A percentile compares a stretch with the other conserved stretches of the same genome.
Conservation (phyloP, 2,888 invertebrate genomes). For the Lissonota sp. region DNA sequence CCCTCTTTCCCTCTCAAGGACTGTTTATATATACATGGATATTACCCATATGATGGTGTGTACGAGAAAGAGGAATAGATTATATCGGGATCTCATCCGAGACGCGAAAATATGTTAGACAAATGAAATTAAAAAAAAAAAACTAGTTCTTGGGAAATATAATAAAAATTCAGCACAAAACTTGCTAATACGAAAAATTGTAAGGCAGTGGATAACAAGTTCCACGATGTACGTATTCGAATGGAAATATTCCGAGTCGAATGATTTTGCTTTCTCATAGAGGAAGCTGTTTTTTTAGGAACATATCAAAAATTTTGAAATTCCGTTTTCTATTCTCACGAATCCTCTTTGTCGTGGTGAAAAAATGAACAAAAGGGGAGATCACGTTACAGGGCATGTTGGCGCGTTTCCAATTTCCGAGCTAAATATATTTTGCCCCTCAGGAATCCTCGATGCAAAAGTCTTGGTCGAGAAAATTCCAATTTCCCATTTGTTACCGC, state of each 20-base stretch:
- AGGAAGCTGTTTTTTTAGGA: too few relatives aligned
- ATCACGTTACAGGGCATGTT: conserved; percentile 75
- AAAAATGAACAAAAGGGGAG: conserved; percentile 3
- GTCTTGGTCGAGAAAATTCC: too few relatives aligned
- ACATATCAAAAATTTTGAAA: neutral
- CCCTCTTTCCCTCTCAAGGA: conserved; percentile 14
- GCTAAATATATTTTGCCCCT: conserved; percentile 71
- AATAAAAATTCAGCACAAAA: neutral
- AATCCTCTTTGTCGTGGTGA: neutral
- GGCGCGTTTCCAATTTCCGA: conserved; percentile 72
- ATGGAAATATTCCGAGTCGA: too few relatives aligned
- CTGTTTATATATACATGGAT: conserved; percentile 38
- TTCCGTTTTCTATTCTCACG: neutral
- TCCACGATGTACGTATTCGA: too few relatives aligned
- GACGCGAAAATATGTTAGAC: neutral
- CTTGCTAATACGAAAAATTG: too few relatives aligned
- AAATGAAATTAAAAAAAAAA: too few relatives aligned
- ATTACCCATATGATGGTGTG: conserved; percentile 33
- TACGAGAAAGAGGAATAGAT: conserved; percentile 16
- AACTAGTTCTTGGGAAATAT: neutral
- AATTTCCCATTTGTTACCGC: too few relatives aligned
- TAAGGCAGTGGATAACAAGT: too few relatives aligned
- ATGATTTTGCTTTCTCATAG: too few relatives aligned
- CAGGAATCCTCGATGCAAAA: neutral
- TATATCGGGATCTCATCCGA: neutral